Percentiles rank a stretch among this genome's conserved stretches.
These are phyloP conservation scores for Willisornis vidua DNA, from an alignment of 2,113 vertebrate genomes.

Conservation along the genomic window DNA sequence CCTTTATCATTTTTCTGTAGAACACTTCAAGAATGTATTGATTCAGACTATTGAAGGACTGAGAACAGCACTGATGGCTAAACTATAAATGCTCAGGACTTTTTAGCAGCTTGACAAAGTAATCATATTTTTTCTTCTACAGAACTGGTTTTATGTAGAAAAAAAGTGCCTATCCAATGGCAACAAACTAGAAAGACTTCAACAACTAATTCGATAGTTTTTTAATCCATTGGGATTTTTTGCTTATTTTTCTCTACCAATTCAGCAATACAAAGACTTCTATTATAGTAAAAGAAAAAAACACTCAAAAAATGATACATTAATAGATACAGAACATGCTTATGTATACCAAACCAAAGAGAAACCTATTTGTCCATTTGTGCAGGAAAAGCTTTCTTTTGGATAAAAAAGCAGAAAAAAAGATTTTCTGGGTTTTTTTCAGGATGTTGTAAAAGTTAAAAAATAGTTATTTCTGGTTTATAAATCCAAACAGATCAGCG, in stretches of 20 bases:
- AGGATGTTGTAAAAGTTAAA: background rate
- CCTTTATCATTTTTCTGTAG: background rate
- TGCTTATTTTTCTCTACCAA: background rate
- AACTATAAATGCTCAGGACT: background rate
- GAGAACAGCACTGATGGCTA: rapidly evolving
- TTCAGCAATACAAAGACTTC: background rate
- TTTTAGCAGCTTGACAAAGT: background rate
- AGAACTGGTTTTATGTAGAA: background rate
- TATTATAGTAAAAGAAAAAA: background rate
- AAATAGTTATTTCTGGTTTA: background rate
- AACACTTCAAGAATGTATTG: background rate
- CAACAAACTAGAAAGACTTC: background rate
- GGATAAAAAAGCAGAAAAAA: background rate
- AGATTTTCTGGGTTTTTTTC: background rate
- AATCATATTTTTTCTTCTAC: background rate
- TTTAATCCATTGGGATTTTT: background rate
- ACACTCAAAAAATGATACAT: background rate
- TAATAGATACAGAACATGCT: background rate
- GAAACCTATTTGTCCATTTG: background rate
- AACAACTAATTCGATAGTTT: background rate
- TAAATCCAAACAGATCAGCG: background rate
- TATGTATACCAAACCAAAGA: background rate
- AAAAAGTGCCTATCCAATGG: background rate
- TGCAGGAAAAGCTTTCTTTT: background rate
- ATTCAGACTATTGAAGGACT: background rate